Percentiles rank a stretch among this genome's conserved stretches.
These are phyloP conservation scores for Oplegnathus fasciatus DNA, from an alignment of 2,113 vertebrate species.

Conservation along the genomic window DNA sequence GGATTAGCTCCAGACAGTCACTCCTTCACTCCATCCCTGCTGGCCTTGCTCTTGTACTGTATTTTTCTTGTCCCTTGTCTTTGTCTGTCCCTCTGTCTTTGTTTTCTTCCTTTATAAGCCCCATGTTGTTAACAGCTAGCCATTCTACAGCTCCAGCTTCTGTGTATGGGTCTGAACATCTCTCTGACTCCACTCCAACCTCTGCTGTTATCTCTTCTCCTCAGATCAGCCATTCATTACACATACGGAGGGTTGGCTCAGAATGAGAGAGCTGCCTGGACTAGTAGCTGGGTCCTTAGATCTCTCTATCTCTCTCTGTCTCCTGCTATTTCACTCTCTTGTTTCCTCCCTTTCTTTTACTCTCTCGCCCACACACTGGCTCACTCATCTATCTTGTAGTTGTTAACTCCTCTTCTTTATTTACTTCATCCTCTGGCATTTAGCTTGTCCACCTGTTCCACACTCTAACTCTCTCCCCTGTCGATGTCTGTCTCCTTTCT, in stretches of 20 bases:
- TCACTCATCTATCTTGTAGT: slow-evolving; percentile 55
- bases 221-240: slow-evolving; percentile 55
- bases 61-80: slow-evolving; percentile 30
- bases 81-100: slow-evolving; percentile 28
- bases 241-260: slow-evolving; percentile 67
- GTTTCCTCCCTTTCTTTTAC: slow-evolving; percentile 53
- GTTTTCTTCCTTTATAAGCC: slow-evolving; percentile 23
- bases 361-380: slow-evolving; percentile 50
- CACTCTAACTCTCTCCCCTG: slow-evolving; percentile 15
- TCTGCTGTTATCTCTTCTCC: slow-evolving; percentile 59
- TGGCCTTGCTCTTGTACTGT: slow-evolving; percentile 29
- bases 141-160: slow-evolving; percentile 51
- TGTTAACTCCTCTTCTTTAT: slow-evolving; percentile 61
- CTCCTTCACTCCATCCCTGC: slow-evolving; percentile 42
- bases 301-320: slow-evolving; percentile 63
- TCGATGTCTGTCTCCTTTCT: slow-evolving; percentile 37
- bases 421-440: slow-evolving; percentile 56
- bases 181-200: slow-evolving; percentile 43
- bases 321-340: slow-evolving; percentile 58
- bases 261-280: slow-evolving; percentile 63
- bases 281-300: slow-evolving; percentile 63
- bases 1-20: slow-evolving; percentile 56
- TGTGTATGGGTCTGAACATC: slow-evolving; percentile 54
- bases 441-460: slow-evolving; percentile 60
- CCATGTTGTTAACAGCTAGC: slow-evolving; percentile 52